A percentile compares a stretch with the other conserved stretches of the same genome.
Conservation (phyloP, 2,888 invertebrate species). For the Meteorus cinctellus region DNA sequence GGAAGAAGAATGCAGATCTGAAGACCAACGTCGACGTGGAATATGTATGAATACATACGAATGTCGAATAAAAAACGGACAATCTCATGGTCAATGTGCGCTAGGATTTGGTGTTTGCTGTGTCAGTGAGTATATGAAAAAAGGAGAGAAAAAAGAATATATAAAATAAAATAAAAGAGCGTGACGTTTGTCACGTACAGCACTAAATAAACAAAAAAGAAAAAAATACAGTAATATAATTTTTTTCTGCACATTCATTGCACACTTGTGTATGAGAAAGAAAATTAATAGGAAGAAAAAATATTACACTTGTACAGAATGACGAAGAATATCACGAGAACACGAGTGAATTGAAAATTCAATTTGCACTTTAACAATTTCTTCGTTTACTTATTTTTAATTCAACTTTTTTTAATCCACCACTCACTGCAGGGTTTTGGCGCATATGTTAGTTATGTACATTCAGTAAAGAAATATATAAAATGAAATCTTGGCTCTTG, state of each 20-base stretch:
- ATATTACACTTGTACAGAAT: neutral
- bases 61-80: conserved; percentile 83
- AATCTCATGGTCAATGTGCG: conserved; percentile 85
- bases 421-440: neutral
- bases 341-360: conserved; percentile 1
- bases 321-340: neutral
- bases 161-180: neutral
- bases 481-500: conserved; percentile 38
- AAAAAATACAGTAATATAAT: neutral
- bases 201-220: conserved; percentile 2
- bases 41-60: conserved; percentile 90
- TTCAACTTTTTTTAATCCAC: neutral
- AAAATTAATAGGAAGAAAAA: conserved; percentile 38
- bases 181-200: neutral
- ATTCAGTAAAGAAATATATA: neutral
- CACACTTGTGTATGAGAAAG: neutral
- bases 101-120: conserved; percentile 91
- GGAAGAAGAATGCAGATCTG: conserved; percentile 85
- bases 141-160: neutral
- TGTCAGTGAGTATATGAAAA: conserved; percentile 80
- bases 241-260: neutral
- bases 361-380: neutral
- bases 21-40: conserved; percentile 82
- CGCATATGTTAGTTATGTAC: neutral
- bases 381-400: neutral